A percentile compares a stretch with the other conserved stretches of the same genome.
Conservation (phyloP, 2,888 invertebrate genomes). For the Sesia apiformis region DNA sequence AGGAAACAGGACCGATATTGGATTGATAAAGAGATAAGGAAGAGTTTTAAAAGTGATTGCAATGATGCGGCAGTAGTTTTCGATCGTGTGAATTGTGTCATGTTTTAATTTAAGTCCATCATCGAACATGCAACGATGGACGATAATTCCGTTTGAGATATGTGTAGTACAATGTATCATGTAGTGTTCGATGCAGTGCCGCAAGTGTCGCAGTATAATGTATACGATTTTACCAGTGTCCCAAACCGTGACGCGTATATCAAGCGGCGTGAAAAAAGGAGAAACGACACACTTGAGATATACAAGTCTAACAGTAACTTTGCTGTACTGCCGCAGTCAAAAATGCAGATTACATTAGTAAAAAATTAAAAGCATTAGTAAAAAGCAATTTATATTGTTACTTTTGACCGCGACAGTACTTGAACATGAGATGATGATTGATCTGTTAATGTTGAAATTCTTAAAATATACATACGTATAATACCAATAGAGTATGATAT, state of each 20-base stretch:
- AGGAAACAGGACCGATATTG: too few species aligned
- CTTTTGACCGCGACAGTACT: not conserved
- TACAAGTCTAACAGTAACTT: conserved; percentile 24
- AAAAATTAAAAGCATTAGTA: too few species aligned
- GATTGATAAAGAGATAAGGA: too few species aligned
- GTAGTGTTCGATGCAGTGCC: conserved; percentile 28
- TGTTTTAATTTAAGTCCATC: too few species aligned
- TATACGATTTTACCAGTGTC: conserved; percentile 69
- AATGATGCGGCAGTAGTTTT: too few species aligned
- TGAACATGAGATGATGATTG: not conserved
- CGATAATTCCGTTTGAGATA: too few species aligned
- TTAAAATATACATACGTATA: not conserved
- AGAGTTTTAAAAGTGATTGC: too few species aligned
- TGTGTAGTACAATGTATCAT: not conserved
- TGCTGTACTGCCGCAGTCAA: conserved; percentile 12
- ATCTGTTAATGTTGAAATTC: not conserved
- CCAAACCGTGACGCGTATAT: conserved; percentile 67
- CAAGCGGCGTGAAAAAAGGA: conserved; percentile 74
- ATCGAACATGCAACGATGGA: too few species aligned
- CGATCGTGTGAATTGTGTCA: too few species aligned
- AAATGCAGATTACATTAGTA: not conserved
- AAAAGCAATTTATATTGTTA: not conserved
- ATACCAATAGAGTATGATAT: not conserved
- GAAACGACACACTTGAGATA: conserved; percentile 68
- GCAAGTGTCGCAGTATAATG: conserved; percentile 40